phyloP scores from a whole-genome alignment of 1,140 invertebrate species.

The Nasonia vitripennis region DNA sequence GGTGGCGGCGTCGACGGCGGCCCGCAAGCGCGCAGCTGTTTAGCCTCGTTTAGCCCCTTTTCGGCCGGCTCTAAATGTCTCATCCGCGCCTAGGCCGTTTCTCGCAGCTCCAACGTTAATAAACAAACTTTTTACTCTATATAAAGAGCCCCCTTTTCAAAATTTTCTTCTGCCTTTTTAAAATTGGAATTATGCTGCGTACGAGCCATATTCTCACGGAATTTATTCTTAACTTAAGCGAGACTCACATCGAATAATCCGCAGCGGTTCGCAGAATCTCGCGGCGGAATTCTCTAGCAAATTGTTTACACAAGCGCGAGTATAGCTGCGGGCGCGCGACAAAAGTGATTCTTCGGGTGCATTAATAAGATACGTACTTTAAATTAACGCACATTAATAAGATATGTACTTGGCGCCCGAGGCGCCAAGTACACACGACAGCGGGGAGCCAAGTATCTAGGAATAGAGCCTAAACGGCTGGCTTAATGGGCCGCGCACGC shows the following conservation, averaged over 20 bases:
- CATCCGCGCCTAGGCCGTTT: not conserved
- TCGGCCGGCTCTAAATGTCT: constrained; percentile 23
- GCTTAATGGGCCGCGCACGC: not conserved
- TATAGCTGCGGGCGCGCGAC: not conserved
- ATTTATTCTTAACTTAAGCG: not conserved
- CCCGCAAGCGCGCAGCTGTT: constrained; percentile 30
- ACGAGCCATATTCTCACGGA: not conserved
- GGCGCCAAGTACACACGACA: not conserved
- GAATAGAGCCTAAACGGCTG: constrained; percentile 40
- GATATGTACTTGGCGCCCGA: too few species aligned
- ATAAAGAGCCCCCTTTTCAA: not conserved
- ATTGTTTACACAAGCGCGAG: constrained; percentile 16
- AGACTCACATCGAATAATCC: not conserved
- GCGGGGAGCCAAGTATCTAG: constrained; percentile 7
- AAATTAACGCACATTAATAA: too few species aligned
- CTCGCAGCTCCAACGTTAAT: not conserved
- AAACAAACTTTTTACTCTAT: not conserved
- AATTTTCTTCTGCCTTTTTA: too few species aligned
- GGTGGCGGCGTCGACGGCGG: constrained; percentile 7
- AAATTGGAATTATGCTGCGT: too few species aligned
- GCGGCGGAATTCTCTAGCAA: not conserved
- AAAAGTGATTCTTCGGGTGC: constrained; percentile 30
- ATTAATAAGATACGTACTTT: constrained; percentile 38
- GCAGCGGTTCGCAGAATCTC: not conserved
- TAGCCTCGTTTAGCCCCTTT: constrained; percentile 46